Base-by-base conservation (phyloP, 2,888 invertebrate genomes). In the Seira ritae region DNA sequence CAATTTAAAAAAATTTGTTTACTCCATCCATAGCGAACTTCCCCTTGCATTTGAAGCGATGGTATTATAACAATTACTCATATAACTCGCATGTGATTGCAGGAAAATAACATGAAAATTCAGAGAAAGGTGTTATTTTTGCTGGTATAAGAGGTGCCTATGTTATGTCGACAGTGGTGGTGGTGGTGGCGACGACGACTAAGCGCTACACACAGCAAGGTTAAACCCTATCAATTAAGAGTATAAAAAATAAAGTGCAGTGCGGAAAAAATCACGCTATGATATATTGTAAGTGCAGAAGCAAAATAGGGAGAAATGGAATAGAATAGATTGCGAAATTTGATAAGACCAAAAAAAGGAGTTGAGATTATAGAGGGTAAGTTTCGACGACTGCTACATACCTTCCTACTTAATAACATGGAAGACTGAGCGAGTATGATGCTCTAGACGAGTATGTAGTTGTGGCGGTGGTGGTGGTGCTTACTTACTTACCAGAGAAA, bases 201-300 rank as follows among this genome's bases (percentile, higher is more conserved):
- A n/a, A 15, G 67, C 71, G 76, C 81, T 75, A 80, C 62, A 65
- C 17, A 31, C 12, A 4, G 15, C 15, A 73, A 62, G 23, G 42
- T 73, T 67, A 77, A 62, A 69, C 82, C 82, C 82, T 62, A 60
- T 69, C 81, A 82, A 76, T 76, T 76, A 82, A 19, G 20, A 22
- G 15, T n/a, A 15, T 50, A 82, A 65, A 81, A 68, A 80, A 46
- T 66, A 65, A 66, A 72, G 23, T 69, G 69, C 69, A 69, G 46
- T 42, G 62, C 0, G 31, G 42, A 22, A 65, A 71, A 23, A 62
- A 71, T 46, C n/a, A 62, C 17, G 31, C 37, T 70, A 46, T 23
- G 12, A 46, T 23, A 20, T 55, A 20, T 37, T 19, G 46, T 31
- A 31, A 42, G 69, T 68, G 3, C 10, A 42, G 31, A 8, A 42